Base-by-base conservation (phyloP, 2,888 invertebrate species). In the Agrochola macilenta region DNA sequence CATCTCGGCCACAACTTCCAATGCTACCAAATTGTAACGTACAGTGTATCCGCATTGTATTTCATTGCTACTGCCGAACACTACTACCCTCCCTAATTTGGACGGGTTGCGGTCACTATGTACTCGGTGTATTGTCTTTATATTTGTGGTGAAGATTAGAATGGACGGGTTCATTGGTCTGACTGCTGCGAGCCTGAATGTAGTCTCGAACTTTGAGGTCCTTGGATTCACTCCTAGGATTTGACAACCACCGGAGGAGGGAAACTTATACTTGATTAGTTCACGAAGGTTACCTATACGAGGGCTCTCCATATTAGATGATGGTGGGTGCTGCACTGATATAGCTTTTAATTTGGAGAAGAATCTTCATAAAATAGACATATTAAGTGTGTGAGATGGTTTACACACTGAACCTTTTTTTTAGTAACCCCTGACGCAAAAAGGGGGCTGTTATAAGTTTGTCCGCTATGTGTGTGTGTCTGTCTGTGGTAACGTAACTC, bases 11-110 rank as follows among this genome's bases (percentile, higher is more conserved):
- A 69, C 69, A 70, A 64, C 49, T 81, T 72, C 71, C 76, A 82
- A 80, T 68, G 76, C 82, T 71, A 74, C 84, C 69, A 84, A 89
- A 89, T 89, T 88, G 83, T 69, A 85, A 85, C 60, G 74, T 66
- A 79, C 68, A 49, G 43, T 73, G 49, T 66, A 23, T 26, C 61
- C 60, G 39, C 46, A 58, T 66, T 57, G 63, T 78, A 76, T 72
- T 81, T 85, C 70, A 81, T 72, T 78, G 80, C 26, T 64, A 26
- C 61, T 64, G 4, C 1, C 39, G 17, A 30, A 39, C 8, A 30
- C 17, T 65, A 11, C 9, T 65, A 57, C 54, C 14, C 76, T 79
- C 11, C 74, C 60, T 76, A 83, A 87, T 85, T 87, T 76, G 69
- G 7, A 57, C 49, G 78, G 60, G 63, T 76, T 78, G 78, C 52